Percentiles rank a stretch among this genome's conserved stretches.
Conservation (phyloP, 2,113 vertebrate genomes). For the Philantomba maxwellii region DNA sequence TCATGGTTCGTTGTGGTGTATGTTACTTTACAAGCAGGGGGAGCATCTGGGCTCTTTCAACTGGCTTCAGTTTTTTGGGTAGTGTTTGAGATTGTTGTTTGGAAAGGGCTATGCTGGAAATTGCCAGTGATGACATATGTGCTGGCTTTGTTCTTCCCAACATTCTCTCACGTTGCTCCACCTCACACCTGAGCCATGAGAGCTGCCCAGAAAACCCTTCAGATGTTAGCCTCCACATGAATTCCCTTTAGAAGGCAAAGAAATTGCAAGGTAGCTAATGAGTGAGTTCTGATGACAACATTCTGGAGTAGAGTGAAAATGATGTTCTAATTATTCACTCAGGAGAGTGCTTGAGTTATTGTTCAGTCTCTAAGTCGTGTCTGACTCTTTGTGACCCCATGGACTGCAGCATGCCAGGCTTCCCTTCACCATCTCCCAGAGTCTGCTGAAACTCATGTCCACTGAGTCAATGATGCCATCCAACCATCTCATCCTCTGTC, state of each 20-base stretch:
- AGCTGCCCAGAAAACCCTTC: not conserved
- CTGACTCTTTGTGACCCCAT: not conserved
- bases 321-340: not conserved
- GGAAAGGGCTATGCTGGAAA: not conserved
- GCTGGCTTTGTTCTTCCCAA: not conserved
- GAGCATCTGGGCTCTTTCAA: slow-evolving; percentile 3
- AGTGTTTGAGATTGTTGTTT: not conserved
- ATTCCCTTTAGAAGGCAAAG: not conserved
- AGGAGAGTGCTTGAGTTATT: not conserved
- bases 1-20: not conserved
- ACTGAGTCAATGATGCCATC: not conserved
- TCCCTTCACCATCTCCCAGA: not conserved
- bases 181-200: not conserved
- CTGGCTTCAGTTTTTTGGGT: not conserved
- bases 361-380: not conserved
- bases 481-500: not conserved
- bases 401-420: not conserved
- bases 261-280: not conserved
- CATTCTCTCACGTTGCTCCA: not conserved
- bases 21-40: not conserved
- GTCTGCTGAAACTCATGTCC: not conserved
- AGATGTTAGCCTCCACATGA: not conserved
- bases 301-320: not conserved
- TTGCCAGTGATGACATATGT: not conserved
- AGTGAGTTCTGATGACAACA: not conserved